Percentiles rank a stretch among this genome's conserved stretches.
Evolutionary conservation across 2,113 vertebrate species (phyloP).

Genomic region (Calyptomena viridis): DNA sequence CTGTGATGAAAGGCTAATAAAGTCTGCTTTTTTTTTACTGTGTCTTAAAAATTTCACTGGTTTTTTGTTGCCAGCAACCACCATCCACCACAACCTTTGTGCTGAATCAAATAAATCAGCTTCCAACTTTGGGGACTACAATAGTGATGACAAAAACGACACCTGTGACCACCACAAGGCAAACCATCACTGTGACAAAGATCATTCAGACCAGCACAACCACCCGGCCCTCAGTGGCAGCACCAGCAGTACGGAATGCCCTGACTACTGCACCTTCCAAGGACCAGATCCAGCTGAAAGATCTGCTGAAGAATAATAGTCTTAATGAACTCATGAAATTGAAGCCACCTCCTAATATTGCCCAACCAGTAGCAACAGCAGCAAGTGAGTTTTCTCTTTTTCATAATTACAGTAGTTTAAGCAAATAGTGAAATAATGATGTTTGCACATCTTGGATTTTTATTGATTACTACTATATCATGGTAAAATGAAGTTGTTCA

Average conservation of each 20-base stretch:
- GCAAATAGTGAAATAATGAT: background rate
- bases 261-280: conserved; percentile 80
- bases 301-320: conserved; percentile 91
- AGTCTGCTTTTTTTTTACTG: background rate
- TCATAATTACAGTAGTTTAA: background rate
- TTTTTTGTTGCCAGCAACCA: conserved; percentile 78
- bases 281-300: conserved; percentile 93
- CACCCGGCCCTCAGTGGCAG: conserved; percentile 75
- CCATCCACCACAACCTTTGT: conserved; percentile 98
- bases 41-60: background rate
- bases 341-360: conserved; percentile 95
- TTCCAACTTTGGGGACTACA: conserved; percentile 89
- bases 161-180: conserved; percentile 84
- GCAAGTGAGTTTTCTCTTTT: conserved; percentile 66
- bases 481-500: background rate
- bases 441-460: fast-evolving
- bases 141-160: conserved; percentile 91
- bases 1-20: background rate
- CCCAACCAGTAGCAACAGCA: conserved; percentile 92
- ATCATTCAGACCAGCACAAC: conserved; percentile 88
- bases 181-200: conserved; percentile 95
- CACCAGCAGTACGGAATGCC: conserved; percentile 75
- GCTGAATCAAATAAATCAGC: conserved; percentile 98
- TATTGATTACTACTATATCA: background rate
- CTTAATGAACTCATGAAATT: conserved; percentile 97